Evolutionary conservation across 2,113 vertebrate species (phyloP).

Genomic region (Reinhardtius hippoglossoides): DNA sequence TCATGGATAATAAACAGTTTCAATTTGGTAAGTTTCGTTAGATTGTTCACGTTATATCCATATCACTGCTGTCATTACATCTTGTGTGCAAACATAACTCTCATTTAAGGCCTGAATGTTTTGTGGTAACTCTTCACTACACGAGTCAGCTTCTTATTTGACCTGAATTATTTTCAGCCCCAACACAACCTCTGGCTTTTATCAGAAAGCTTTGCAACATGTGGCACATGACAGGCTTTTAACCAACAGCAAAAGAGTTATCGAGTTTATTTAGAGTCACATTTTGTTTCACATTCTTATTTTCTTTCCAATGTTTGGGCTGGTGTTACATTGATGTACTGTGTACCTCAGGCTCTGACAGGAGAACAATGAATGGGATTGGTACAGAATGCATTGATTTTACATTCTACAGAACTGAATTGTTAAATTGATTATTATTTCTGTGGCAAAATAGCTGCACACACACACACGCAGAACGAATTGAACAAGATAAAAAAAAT

Average conservation of each 20-base stretch:
- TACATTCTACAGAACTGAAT: constrained; percentile 40
- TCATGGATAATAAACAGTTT: constrained; percentile 97
- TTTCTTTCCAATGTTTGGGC: constrained; percentile 1
- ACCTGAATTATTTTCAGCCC: constrained; percentile 4
- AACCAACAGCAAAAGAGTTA: background rate
- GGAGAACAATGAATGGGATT: constrained; percentile 43
- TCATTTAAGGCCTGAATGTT: background rate
- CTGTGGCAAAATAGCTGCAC: constrained; percentile 43
- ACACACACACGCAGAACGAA: constrained; percentile 13
- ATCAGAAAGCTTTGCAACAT: constrained; percentile 8
- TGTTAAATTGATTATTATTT: constrained; percentile 75
- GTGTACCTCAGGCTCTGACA: constrained; percentile 17
- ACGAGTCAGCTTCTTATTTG: background rate
- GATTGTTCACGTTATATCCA: background rate
- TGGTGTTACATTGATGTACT: constrained; percentile 16
- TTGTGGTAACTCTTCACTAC: background rate
- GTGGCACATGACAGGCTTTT: constrained; percentile 9
- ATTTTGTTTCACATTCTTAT: background rate
- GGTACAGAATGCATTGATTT: constrained; percentile 37
- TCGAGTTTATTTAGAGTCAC: constrained; percentile 16
- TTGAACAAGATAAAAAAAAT: constrained; percentile 71
- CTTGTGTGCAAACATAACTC: background rate
- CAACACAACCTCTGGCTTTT: constrained; percentile 13
- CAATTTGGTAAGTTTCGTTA: constrained; percentile 91
- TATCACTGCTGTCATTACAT: background rate